Base-by-base conservation (phyloP, 2,113 vertebrate genomes). In the Gadus macrocephalus region DNA sequence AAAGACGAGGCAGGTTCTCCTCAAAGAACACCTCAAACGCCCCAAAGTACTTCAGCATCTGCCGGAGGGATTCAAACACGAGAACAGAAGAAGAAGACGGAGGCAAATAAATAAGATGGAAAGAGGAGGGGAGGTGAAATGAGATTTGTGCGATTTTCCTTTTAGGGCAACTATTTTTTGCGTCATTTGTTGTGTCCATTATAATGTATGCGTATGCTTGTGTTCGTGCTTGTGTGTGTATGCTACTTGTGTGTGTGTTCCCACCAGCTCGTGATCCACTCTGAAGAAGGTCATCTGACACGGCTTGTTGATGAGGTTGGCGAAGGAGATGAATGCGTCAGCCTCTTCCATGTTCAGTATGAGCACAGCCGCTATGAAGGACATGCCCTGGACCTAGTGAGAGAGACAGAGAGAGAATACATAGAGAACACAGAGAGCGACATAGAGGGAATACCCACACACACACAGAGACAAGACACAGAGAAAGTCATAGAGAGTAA, bases 41-140 rank as follows among this genome's bases (percentile, higher is more conserved):
- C 76, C 95, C 94, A 85, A 98, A 99, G 83, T 98, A 99, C 89
- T 98, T 99, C 89, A 99, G 85, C 96, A 99, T 99, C 97, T 99
- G 81, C 22, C 31, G 17, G 9, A n/a, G 20, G 0, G 5, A 58
- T 12, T 7, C 15, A 58, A n/a, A 58, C 15, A 58, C 20, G 27
- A 28, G 15, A 53, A 4, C 20, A 27, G 61, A 27, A 4, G 20
- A 31, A 53, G 22, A 14, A 3, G 11, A 17, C 3, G 25, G 15
- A 58, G 55, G 31, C 31, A 35, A 35, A 35, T 6, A 35, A 35
- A 35, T 5, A 4, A 7, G 31, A 35, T 35, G 31, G 31, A 35
- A 35, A 35, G 31, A 35, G 31, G 31, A 35, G 6, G 31, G 12
- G 53, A 55, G 53, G 17, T 19, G 53, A 55, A 55, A 35, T 55